A percentile compares a stretch with the other conserved stretches of the same genome.
phyloP scores from a whole-genome alignment of 2,888 invertebrate species.

The Eulithis testata region DNA sequence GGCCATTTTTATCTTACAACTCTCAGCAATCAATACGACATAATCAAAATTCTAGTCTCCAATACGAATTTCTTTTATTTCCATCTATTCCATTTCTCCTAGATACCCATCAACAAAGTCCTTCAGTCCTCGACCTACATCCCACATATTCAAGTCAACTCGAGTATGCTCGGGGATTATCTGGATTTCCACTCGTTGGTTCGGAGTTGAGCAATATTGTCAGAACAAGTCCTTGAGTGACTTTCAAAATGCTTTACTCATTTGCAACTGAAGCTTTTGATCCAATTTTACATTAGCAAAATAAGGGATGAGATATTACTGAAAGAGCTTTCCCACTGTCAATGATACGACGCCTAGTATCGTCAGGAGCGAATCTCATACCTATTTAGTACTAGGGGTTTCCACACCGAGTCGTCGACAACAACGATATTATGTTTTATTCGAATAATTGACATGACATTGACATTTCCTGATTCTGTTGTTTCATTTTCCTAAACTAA shows the following conservation, averaged over 20 bases:
- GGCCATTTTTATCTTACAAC: too few species aligned
- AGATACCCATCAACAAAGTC: slow-evolving; percentile 18
- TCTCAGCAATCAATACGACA: too few species aligned
- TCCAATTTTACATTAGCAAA: slow-evolving; percentile 8
- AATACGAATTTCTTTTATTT: not conserved
- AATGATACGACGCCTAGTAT: too few species aligned
- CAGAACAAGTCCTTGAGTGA: slow-evolving; percentile 44
- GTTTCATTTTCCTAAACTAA: too few species aligned
- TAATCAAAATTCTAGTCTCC: not conserved
- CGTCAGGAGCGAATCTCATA: too few species aligned
- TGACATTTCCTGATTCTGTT: too few species aligned
- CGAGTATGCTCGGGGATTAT: slow-evolving; percentile 48
- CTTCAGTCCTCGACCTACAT: slow-evolving; percentile 30
- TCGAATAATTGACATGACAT: too few species aligned
- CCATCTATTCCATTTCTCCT: slow-evolving; percentile 5
- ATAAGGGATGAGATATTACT: not conserved
- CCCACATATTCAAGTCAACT: slow-evolving; percentile 39
- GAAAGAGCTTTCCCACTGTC: not conserved
- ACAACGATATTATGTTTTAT: too few species aligned
- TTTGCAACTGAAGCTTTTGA: slow-evolving; percentile 24
- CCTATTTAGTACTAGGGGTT: too few species aligned
- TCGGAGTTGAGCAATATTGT: slow-evolving; percentile 29
- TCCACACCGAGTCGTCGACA: too few species aligned
- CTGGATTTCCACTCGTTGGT: slow-evolving; percentile 46
- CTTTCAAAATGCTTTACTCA: slow-evolving; percentile 34